These are phyloP conservation scores for Tonatia bakeri DNA, from an alignment of 2,113 vertebrate species.

Conservation along the genomic window DNA sequence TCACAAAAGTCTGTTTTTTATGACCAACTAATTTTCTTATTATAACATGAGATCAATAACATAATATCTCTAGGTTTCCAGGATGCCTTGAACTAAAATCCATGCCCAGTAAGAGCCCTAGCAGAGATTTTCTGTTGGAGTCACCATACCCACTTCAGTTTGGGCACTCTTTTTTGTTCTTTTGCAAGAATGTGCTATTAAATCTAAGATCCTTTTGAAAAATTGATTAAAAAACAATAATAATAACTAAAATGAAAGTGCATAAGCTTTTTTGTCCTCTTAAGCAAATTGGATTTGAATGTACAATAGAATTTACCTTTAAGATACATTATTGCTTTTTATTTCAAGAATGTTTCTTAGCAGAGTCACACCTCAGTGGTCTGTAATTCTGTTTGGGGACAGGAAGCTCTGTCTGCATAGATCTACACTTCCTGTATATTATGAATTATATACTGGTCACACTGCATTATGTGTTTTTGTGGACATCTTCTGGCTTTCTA, in stretches of 20 bases:
- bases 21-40: neutral
- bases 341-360: neutral
- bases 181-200: neutral
- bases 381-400: neutral
- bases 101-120: neutral
- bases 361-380: neutral
- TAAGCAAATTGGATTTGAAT: neutral
- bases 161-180: neutral
- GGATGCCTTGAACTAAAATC: neutral
- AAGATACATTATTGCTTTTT: neutral
- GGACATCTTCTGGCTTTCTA: neutral
- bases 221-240: neutral
- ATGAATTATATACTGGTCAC: neutral
- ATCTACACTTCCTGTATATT: neutral
- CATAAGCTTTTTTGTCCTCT: neutral
- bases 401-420: neutral
- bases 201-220: neutral
- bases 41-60: neutral
- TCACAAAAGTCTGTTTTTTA: neutral
- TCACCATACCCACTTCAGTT: neutral
- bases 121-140: neutral
- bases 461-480: neutral
- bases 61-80: neutral
- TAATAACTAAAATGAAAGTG: neutral
- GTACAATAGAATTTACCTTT: neutral